Evolutionary conservation across 2,888 invertebrate species (phyloP), one percentile per base, ranked within the genome.

Genomic region (Selenia dentaria): DNA sequence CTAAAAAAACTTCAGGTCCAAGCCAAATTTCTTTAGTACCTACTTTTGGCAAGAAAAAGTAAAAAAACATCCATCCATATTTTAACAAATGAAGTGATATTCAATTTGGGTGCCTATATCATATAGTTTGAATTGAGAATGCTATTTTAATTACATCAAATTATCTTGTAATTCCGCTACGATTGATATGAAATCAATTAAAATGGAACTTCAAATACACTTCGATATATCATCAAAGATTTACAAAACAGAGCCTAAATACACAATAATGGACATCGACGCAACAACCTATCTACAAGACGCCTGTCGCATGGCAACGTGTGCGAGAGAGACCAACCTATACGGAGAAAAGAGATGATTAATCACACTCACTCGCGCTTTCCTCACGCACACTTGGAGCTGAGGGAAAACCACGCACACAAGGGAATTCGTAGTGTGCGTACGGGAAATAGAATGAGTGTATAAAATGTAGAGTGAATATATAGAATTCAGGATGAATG

Each of bases 261-360:
- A 78, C 70, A 77, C 72, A 72, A 77, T 83, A 83, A 84, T 83
- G 74, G 79, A 78, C 77, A 74, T 70, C 63, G 66, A 67, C 70
- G 72, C 72, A 72, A 66, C 64, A 61, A 67, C 64, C 67, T 67
- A 74, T 65, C 69, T 70, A 68, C 24, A 20, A 43, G 50, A 47
- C 44, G 28, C 12, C 37, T 45, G 51, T 51, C 46, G 51, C 54
- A 52, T 54, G 47, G 49, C 51, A 59, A 54, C 56, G 38, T 43
- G 58, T 45, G 56, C 47, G 48, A 74, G 52, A 46, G 67, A 62
- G 66, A 56, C 45, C 34, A 52, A 38, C 37, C 60, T 59, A 69
- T 62, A 60, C 59, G 42, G 51, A 35, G 59, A 45, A 65, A 56
- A 48, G 77, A 69, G 43, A 53, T 58, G 41, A 63, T 62, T 39